A percentile compares a stretch with the other conserved stretches of the same genome.
Conservation (phyloP, 2,797 vertebrate genomes). For the Sciurus vulgaris region DNA sequence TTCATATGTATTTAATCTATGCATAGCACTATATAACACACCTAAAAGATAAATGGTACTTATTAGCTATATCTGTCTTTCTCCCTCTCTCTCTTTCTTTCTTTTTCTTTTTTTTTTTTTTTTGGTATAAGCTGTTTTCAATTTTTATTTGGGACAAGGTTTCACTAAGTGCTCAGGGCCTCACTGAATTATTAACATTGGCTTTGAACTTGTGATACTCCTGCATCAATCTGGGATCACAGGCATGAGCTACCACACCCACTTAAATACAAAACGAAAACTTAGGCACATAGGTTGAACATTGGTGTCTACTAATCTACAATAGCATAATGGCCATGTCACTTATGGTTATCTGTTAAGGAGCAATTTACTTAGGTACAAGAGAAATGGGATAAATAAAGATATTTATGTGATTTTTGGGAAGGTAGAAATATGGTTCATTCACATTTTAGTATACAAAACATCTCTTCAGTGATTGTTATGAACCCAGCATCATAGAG, state of each 20-base stretch:
- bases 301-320: background rate
- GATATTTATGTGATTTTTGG: background rate
- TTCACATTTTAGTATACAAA: slow-evolving; percentile 9
- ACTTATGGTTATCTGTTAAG: background rate
- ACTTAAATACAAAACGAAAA: background rate
- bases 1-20: too few relatives aligned
- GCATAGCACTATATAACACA: background rate
- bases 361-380: background rate
- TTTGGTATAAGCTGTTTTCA: too few relatives aligned
- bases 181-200: too few relatives aligned
- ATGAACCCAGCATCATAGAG: background rate
- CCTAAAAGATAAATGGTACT: background rate
- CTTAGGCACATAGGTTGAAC: background rate
- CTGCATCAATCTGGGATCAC: too few relatives aligned
- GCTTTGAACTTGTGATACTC: too few relatives aligned
- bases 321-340: background rate
- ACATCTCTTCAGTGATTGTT: background rate
- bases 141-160: too few relatives aligned
- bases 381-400: background rate
- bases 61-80: too few relatives aligned
- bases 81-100: too few relatives aligned
- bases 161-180: too few relatives aligned
- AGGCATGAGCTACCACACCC: too few relatives aligned
- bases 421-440: background rate
- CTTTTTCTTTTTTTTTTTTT: too few relatives aligned